Percentiles rank a stretch among this genome's conserved stretches.
These are phyloP conservation scores for Typhlichthys eigenmanni DNA, from an alignment of 2,797 vertebrate genomes.

Conservation along the genomic window DNA sequence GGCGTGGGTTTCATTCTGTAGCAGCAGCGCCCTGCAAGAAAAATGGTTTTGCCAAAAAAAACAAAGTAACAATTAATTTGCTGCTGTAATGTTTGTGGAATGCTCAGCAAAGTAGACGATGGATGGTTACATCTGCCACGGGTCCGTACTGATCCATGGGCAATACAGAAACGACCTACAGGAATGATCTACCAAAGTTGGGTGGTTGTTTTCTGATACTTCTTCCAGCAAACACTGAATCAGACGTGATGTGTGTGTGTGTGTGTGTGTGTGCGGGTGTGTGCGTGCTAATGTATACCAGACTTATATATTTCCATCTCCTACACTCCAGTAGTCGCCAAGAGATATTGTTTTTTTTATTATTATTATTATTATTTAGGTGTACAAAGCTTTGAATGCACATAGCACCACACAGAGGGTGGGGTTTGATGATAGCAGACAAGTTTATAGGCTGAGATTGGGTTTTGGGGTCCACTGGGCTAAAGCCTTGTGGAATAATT, in stretches of 20 bases:
- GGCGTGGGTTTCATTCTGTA: constrained; percentile 57
- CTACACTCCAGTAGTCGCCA: constrained; percentile 22
- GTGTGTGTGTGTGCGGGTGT: neutral
- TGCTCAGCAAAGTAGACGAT: constrained; percentile 29
- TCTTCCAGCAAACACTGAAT: neutral
- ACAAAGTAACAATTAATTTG: constrained; percentile 47
- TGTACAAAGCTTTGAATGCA: constrained; percentile 44
- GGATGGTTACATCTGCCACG: constrained; percentile 11
- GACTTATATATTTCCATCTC: constrained; percentile 18
- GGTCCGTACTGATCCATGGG: neutral
- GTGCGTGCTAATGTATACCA: neutral
- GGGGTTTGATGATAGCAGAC: constrained; percentile 51
- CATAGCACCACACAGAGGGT: constrained; percentile 46
- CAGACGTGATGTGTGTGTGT: neutral
- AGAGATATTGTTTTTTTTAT: constrained; percentile 12
- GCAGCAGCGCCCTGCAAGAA: constrained; percentile 3
- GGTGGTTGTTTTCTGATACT: too few relatives aligned
- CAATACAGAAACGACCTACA: neutral
- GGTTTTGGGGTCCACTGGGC: constrained; percentile 65
- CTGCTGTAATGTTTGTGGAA: constrained; percentile 47
- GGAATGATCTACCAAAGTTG: neutral
- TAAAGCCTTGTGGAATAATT: constrained; percentile 77
- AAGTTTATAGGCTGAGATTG: constrained; percentile 40
- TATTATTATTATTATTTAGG: constrained; percentile 36
- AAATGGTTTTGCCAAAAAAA: constrained; percentile 41